phyloP scores from a whole-genome alignment of 1,140 invertebrate species.

The Sarcophaga bullata region DNA sequence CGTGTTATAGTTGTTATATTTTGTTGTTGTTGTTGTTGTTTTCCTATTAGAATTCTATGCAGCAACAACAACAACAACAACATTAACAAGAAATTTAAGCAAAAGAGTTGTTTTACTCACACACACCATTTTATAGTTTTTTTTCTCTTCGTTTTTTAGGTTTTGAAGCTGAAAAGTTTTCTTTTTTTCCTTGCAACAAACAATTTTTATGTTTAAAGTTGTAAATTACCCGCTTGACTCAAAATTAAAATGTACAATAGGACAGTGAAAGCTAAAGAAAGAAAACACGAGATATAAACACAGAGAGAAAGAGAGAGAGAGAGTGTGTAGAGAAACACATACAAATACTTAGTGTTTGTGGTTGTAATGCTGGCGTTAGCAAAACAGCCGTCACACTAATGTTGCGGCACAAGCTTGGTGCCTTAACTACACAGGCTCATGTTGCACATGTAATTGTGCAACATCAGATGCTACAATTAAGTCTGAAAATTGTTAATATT shows the following conservation, averaged over 20 bases:
- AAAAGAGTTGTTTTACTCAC: not conserved
- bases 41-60: not conserved
- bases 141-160: not conserved
- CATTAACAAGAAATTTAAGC: not conserved
- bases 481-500: constrained; percentile 7
- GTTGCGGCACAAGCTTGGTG: not conserved
- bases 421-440: not conserved
- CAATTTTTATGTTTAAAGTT: constrained; percentile 5
- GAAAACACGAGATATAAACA: not conserved
- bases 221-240: constrained; percentile 25
- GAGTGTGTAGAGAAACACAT: too few species aligned
- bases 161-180: not conserved
- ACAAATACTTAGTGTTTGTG: not conserved
- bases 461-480: constrained; percentile 26
- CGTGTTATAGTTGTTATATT: not conserved
- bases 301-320: not conserved
- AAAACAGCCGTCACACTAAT: not conserved
- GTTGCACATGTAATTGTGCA: not conserved
- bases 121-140: not conserved
- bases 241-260: constrained; percentile 14
- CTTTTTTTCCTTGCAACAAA: too few species aligned
- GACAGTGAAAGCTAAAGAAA: too few species aligned
- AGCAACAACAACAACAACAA: not conserved
- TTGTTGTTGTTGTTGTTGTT: not conserved
- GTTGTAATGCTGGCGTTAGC: not conserved